Base-by-base conservation (phyloP, 1,140 invertebrate genomes). In the Theocolax elegans region DNA sequence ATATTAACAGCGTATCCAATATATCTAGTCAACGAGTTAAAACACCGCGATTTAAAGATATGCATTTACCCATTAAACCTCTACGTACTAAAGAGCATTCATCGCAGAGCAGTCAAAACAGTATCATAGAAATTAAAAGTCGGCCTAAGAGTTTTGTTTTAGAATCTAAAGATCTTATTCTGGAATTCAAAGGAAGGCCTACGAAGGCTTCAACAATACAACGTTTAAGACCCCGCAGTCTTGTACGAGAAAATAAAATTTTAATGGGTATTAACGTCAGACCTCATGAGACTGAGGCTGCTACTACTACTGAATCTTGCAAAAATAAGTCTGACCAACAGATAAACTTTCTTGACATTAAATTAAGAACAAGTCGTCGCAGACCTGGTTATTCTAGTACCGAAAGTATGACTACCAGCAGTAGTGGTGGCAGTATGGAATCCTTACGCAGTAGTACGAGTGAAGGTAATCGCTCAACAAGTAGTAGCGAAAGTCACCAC, bases 401-500 rank as follows among this genome's bases (percentile, higher is more conserved):
- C 1, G 94, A 95, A 80, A 94, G 92, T 78, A 93, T 95, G 89
- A 92, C 92, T 10, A 94, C 92, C 1, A 93, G 91, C 71, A 93
- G 92, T 81, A 93, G 92, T 78, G 92, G 92, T 25, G 93, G 92
- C 10, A 94, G 93, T 81, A 92, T 94, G 91, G 93, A 94, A 77
- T 94, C 92, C 15, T 82, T 94, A 31, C 87, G 92, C 29, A 94
- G 92, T 82, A 94, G 91, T 78, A 94, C 92, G 27, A 94, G 92
- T 76, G 92, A 94, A 82, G 92, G 92, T 4, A 93, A 94, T 76
- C 87, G 92, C 64, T 93, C 92, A 72, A 93, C 91, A 25, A 92
- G 91, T 74, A 93, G 92, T 80, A 93, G 91, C 17, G 92, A 93
- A 79, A 93, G 92, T 77, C 88, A 91, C 19, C 91, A 91, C 77